phyloP scores from a whole-genome alignment of 2,888 invertebrate genomes.

The Stenotaenia linearis region DNA sequence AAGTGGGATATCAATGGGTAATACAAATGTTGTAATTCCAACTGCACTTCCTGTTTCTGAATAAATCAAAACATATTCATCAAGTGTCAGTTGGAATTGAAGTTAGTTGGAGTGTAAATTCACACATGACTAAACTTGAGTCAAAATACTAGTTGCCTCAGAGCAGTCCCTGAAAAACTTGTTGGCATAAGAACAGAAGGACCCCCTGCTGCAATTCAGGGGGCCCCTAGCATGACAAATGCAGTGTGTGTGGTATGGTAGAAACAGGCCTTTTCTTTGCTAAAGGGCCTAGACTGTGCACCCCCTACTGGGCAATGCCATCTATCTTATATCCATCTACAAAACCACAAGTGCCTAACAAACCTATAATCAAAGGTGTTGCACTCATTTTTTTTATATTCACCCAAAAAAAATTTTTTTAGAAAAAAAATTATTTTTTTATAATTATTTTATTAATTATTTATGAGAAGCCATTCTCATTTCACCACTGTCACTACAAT shows the following conservation, averaged over 20 bases:
- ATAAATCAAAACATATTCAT: not conserved
- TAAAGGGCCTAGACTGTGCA: not conserved
- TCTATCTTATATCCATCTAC: not conserved
- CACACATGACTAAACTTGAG: not conserved
- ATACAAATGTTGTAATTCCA: too few relatives aligned
- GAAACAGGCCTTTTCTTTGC: not conserved
- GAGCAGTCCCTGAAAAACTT: not conserved
- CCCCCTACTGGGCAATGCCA: not conserved
- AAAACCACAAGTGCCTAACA: not conserved
- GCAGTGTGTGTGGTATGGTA: not conserved
- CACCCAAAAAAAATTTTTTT: not conserved
- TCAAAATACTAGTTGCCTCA: not conserved
- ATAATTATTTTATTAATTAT: too few relatives aligned
- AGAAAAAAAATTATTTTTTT: not conserved
- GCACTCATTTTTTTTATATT: not conserved
- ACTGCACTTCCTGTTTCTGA: not conserved
- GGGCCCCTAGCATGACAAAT: not conserved
- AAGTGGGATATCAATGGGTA: too few relatives aligned
- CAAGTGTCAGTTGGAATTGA: not conserved
- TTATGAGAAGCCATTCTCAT: too few relatives aligned
- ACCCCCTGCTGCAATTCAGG: not conserved
- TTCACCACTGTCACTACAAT: too few relatives aligned
- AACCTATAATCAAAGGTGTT: not conserved
- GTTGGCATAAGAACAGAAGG: not conserved
- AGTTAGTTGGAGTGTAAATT: not conserved